Base-by-base conservation (phyloP, 2,113 vertebrate genomes). In the Illadopsis cleaveri region DNA sequence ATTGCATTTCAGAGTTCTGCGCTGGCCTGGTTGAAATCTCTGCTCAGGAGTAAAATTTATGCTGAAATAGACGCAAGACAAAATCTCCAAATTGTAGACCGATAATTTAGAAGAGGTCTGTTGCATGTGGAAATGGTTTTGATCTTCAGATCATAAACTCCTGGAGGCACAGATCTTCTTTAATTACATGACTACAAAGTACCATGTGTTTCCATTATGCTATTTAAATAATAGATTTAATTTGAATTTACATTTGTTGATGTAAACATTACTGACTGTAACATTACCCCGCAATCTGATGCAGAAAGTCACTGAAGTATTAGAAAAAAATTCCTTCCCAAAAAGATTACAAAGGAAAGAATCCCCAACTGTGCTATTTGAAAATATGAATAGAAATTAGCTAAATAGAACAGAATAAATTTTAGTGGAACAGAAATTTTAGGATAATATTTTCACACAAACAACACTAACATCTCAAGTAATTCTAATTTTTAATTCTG, bases 181-280 rank as follows among this genome's bases (percentile, higher is more conserved):
- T 95, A 95, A 96, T 92, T 94, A 95, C 85, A 93, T 68, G 68
- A 94, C 93, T 95, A 91, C 93, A 96, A 96, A 95, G 96, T 79
- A 93, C 93, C 94, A 96, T 92, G 96, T 97, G 94, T 95, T 96
- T 96, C 89, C 95, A 96, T 96, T 95, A 96, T 96, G 94, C 81
- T 91, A 94, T 96, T 96, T 97, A 95, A 97, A 96, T 94, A 94
- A 95, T 92, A 95, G 82, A 92, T 95, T 95, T 96, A 96, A 96
- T 94, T 94, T 94, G 82, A 95, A 94, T 94, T 96, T 96, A 96
- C 64, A 94, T 95, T 97, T 96, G 85, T 96, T 93, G 90, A 93
- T 95, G 76, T 93, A 97, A 96, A 96, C 75, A 87, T 82, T 95
- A 90, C 93, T 95, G 90, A 90, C 85, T 96, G 70, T 90, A 94